These are phyloP conservation scores for Philaenus spumarius DNA, from an alignment of 1,140 invertebrate genomes.

Conservation along the genomic window DNA sequence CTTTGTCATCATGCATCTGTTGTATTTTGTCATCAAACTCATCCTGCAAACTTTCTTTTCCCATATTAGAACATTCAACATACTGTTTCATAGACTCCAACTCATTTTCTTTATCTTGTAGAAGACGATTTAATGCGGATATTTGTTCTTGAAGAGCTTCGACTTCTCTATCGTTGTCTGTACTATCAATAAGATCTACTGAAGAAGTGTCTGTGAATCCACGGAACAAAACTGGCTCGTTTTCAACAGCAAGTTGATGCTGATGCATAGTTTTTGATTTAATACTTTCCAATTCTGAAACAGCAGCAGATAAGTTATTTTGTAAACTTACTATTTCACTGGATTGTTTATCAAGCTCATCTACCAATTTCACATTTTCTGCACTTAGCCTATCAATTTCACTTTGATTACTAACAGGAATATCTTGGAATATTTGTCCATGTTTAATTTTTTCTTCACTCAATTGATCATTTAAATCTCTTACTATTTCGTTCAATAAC, in stretches of 20 bases:
- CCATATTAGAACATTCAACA: not conserved
- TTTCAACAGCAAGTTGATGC: not conserved
- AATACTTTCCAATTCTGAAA: not conserved
- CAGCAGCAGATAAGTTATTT: too few relatives aligned
- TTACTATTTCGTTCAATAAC: not conserved
- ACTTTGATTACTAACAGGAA: not conserved
- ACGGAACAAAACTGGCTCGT: not conserved
- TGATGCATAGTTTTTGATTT: not conserved
- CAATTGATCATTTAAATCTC: not conserved
- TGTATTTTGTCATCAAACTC: constrained; percentile 22
- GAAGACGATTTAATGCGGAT: constrained; percentile 42
- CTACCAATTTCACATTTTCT: not conserved
- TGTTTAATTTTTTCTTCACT: not conserved
- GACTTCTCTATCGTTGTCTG: not conserved
- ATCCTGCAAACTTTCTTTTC: constrained; percentile 41
- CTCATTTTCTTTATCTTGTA: constrained; percentile 46
- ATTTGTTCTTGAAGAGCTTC: constrained; percentile 36
- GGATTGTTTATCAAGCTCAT: not conserved
- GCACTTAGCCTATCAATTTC: not conserved
- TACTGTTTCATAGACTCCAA: constrained; percentile 35
- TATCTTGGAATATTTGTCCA: not conserved
- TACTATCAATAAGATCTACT: not conserved
- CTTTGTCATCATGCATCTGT: constrained; percentile 14
- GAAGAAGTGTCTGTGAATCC: not conserved
- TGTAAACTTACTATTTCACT: too few relatives aligned